Conservation (phyloP, 1,140 invertebrate genomes). For the Trichogramma pretiosum region DNA sequence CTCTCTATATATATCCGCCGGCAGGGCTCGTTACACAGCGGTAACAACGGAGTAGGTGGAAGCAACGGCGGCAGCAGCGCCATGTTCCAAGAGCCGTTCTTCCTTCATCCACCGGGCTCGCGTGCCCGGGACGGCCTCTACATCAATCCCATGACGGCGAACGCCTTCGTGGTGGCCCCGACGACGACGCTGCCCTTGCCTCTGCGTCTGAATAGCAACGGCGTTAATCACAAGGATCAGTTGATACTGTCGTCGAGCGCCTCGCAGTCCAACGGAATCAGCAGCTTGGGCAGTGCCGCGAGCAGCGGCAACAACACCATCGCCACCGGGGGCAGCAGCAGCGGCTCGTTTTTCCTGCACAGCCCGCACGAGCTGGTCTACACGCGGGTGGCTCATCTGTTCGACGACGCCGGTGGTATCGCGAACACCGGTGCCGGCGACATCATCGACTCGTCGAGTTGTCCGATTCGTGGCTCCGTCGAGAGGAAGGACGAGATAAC, state of each 20-base stretch:
- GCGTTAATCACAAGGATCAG: neutral
- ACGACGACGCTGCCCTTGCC: slow-evolving; percentile 22
- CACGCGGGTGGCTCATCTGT: slow-evolving; percentile 69
- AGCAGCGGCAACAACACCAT: neutral
- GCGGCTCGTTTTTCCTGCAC: slow-evolving; percentile 73
- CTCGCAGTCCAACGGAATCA: neutral
- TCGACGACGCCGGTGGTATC: slow-evolving; percentile 43
- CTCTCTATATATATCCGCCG: too few species aligned
- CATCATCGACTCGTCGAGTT: slow-evolving; percentile 5
- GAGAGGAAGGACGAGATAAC: slow-evolving; percentile 40
- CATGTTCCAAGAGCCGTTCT: slow-evolving; percentile 45
- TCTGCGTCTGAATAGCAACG: too few species aligned
- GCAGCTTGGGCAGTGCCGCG: too few species aligned
- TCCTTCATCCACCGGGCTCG: slow-evolving; percentile 41
- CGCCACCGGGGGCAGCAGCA: slow-evolving; percentile 16
- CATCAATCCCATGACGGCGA: slow-evolving; percentile 66
- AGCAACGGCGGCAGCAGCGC: slow-evolving; percentile 25
- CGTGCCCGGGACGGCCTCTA: slow-evolving; percentile 67
- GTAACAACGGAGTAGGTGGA: too few species aligned
- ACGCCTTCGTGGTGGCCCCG: slow-evolving; percentile 31
- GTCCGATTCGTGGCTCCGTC: slow-evolving; percentile 1
- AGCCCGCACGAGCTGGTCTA: slow-evolving; percentile 67
- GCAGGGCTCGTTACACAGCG: too few species aligned
- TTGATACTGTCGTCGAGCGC: neutral
- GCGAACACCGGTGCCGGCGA: slow-evolving; percentile 5